phyloP scores from a whole-genome alignment of 2,888 invertebrate genomes.

The Euzophera pinguis region DNA sequence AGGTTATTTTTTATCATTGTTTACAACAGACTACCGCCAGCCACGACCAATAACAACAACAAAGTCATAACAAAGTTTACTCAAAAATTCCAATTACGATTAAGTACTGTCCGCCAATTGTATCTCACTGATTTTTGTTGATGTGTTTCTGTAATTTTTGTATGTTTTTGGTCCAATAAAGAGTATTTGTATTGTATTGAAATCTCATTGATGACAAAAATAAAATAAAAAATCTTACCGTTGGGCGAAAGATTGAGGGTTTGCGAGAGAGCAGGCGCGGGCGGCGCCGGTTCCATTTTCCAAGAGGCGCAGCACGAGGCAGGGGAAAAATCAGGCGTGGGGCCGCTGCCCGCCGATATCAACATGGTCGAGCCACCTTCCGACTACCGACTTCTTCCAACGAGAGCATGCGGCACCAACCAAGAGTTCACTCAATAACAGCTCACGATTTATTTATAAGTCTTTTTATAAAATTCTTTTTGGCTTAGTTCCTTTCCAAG shows the following conservation, averaged over 20 bases:
- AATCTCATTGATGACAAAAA: too few species aligned
- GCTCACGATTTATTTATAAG: constrained; percentile 38
- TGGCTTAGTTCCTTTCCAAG: constrained; percentile 28
- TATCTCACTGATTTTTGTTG: too few species aligned
- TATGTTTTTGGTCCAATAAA: too few species aligned
- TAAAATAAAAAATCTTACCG: too few species aligned
- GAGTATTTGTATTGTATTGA: too few species aligned
- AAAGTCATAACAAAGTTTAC: too few species aligned
- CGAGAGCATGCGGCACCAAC: constrained; percentile 54
- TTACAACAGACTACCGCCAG: too few species aligned
- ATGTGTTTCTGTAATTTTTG: too few species aligned
- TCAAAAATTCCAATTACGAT: too few species aligned
- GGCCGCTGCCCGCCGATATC: constrained; percentile 83
- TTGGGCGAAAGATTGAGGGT: constrained; percentile 81
- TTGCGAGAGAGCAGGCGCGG: constrained; percentile 71
- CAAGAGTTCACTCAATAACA: constrained; percentile 48
- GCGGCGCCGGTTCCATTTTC: constrained; percentile 83
- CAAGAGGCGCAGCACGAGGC: constrained; percentile 81
- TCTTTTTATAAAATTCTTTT: constrained; percentile 28
- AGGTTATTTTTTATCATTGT: too few species aligned
- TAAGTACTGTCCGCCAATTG: too few species aligned
- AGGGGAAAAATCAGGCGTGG: constrained; percentile 79
- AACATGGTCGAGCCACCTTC: constrained; percentile 78
- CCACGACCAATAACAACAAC: too few species aligned
- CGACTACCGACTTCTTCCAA: constrained; percentile 43